Percentiles rank a stretch among this genome's conserved stretches.
Conservation (phyloP, 2,113 vertebrate genomes). For the Rhinolophus ferrumequinum region DNA sequence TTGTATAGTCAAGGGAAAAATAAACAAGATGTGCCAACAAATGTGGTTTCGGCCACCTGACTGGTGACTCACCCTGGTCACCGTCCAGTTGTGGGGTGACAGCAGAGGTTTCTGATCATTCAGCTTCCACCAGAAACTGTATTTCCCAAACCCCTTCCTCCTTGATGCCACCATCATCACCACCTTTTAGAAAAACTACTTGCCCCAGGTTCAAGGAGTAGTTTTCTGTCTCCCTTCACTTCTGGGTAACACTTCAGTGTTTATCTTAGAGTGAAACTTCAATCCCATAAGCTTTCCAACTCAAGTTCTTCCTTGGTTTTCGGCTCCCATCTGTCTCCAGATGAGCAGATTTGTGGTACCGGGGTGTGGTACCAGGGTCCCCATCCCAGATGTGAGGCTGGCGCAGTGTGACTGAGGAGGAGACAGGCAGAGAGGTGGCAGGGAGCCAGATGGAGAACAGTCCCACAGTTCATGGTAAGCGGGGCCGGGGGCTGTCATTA, state of each 20-base stretch:
- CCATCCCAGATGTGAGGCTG: background rate
- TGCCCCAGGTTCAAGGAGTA: background rate
- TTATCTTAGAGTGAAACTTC: background rate
- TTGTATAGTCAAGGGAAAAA: background rate
- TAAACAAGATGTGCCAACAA: background rate
- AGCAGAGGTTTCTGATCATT: background rate
- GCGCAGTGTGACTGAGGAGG: background rate
- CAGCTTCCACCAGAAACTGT: background rate
- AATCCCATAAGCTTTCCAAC: background rate
- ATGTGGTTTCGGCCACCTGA: background rate
- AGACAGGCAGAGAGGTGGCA: background rate
- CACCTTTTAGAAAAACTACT: background rate
- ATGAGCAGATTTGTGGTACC: background rate
- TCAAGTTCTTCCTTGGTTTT: background rate
- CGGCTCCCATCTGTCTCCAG: background rate
- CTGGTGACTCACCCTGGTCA: background rate
- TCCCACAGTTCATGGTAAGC: background rate
- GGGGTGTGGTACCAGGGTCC: background rate
- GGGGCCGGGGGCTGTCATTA: background rate
- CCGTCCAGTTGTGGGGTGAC: accelerated
- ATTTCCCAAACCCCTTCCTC: background rate
- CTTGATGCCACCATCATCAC: background rate
- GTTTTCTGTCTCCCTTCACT: background rate
- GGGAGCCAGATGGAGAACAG: background rate
- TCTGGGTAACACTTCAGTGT: background rate